These are phyloP conservation scores for Trachelus troglodyta DNA, from an alignment of 2,888 invertebrate species.

Conservation along the genomic window DNA sequence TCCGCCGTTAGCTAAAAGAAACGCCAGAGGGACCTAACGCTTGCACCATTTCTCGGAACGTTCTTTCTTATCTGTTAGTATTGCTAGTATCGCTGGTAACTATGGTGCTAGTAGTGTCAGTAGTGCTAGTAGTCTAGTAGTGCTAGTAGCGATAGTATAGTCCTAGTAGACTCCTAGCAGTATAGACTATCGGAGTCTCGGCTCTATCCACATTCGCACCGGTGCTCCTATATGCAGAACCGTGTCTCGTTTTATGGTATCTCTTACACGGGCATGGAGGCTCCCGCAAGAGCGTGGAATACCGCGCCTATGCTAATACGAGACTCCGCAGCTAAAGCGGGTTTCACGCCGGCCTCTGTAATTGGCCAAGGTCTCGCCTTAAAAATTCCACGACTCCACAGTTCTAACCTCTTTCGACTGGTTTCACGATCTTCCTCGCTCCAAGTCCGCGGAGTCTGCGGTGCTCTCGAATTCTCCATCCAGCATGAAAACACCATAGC, in stretches of 20 bases:
- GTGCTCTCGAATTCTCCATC: neutral
- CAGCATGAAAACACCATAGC: neutral
- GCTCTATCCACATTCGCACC: neutral
- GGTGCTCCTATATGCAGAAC: neutral
- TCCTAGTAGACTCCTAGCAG: neutral
- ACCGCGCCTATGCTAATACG: conserved; percentile 45
- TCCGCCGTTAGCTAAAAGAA: neutral
- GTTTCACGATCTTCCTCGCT: neutral
- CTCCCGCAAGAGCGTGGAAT: neutral
- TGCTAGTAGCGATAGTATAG: too few relatives aligned
- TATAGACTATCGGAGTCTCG: neutral
- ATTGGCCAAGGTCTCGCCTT: conserved; percentile 25
- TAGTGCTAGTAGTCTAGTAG: too few relatives aligned
- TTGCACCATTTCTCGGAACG: neutral
- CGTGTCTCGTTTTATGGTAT: neutral
- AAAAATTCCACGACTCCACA: neutral
- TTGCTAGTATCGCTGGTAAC: neutral
- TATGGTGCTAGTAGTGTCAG: neutral
- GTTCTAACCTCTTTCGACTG: neutral
- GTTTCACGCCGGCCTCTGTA: conserved; percentile 31
- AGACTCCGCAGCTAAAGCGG: conserved; percentile 17
- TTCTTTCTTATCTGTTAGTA: neutral
- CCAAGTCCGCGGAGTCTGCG: neutral
- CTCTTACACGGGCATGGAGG: neutral
- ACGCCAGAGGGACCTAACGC: neutral